A percentile compares a stretch with the other conserved stretches of the same genome.
These are phyloP conservation scores for Galemys pyrenaicus DNA, from an alignment of 2,113 vertebrate genomes.

Conservation along the genomic window DNA sequence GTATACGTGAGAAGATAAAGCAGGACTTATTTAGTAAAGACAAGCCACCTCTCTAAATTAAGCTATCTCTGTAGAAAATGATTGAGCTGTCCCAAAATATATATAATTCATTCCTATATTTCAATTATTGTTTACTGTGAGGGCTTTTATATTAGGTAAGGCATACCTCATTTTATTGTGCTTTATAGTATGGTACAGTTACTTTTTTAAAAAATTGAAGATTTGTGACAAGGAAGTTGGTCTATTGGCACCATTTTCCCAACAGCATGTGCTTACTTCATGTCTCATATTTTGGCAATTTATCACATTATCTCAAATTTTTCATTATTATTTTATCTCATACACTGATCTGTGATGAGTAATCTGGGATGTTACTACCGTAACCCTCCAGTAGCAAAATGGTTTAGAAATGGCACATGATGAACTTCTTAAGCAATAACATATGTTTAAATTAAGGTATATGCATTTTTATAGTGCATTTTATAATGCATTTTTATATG, in stretches of 20 bases:
- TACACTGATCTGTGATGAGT: neutral
- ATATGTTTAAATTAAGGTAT: neutral
- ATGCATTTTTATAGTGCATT: neutral
- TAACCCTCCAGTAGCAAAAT: neutral
- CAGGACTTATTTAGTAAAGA: constrained; percentile 2
- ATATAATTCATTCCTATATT: neutral
- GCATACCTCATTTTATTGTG: neutral
- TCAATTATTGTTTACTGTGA: neutral
- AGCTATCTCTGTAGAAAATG: neutral
- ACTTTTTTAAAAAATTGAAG: neutral
- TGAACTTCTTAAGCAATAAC: neutral
- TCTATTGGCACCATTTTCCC: neutral
- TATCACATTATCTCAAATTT: neutral
- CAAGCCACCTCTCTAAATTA: constrained; percentile 8
- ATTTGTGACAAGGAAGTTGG: neutral
- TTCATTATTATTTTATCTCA: neutral
- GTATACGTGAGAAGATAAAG: neutral
- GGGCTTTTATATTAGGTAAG: neutral
- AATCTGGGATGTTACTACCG: neutral
- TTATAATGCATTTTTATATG: neutral
- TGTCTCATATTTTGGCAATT: neutral
- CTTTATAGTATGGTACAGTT: neutral
- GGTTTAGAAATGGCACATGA: too few relatives aligned
- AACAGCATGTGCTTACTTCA: neutral
- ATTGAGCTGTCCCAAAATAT: neutral